Percentiles rank a stretch among this genome's conserved stretches.
Conservation (phyloP, 1,140 invertebrate species). For the Oryzaephilus surinamensis region DNA sequence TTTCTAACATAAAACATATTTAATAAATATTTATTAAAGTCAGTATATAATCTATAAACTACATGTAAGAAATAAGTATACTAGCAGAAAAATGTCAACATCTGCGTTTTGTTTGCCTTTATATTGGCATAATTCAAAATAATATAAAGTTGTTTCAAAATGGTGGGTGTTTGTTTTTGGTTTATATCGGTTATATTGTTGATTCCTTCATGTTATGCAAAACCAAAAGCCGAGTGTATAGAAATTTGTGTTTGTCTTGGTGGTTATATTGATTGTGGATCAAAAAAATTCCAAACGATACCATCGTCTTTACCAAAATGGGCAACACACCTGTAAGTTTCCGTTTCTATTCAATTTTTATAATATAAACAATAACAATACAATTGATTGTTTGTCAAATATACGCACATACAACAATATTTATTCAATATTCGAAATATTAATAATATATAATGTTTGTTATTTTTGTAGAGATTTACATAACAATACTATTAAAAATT, state of each 20-base stretch:
- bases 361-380: neutral
- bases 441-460: slow-evolving; percentile 6
- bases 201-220: slow-evolving; percentile 27
- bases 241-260: slow-evolving; percentile 47
- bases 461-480: slow-evolving; percentile 55
- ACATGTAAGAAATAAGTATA: no score
- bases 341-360: slow-evolving; percentile 7
- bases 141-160: slow-evolving; percentile 26
- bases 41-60: no score
- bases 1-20: no score
- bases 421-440: neutral
- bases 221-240: slow-evolving; percentile 42
- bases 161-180: slow-evolving; percentile 32
- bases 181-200: slow-evolving; percentile 25
- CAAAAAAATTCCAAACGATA: slow-evolving; percentile 44
- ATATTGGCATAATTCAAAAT: neutral
- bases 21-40: no score
- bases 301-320: slow-evolving; percentile 47
- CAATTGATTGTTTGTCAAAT: neutral
- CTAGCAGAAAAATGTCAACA: no score
- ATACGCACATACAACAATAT: neutral
- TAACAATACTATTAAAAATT: slow-evolving; percentile 57
- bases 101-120: neutral
- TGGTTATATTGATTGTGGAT: slow-evolving; percentile 47
- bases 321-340: slow-evolving; percentile 47